Percentiles rank a stretch among this genome's conserved stretches.
Evolutionary conservation across 1,140 invertebrate genomes (phyloP).

Genomic region (Pteromalus puparum): DNA sequence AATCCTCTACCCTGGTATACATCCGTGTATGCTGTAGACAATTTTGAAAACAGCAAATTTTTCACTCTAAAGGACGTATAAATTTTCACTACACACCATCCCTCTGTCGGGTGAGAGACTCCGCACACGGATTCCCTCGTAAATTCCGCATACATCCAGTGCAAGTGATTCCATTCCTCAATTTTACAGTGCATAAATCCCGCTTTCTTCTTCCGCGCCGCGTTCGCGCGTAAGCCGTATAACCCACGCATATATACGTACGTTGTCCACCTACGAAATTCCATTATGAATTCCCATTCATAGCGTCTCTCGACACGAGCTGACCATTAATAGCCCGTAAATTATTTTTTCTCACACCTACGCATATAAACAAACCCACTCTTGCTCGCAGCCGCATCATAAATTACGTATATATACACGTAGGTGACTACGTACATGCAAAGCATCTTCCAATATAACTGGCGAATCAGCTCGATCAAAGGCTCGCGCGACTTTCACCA

Average conservation of each 20-base stretch:
- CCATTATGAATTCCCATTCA: not conserved
- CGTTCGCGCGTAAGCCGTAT: not conserved
- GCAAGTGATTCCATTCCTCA: conserved; percentile 3
- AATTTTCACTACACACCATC: not conserved
- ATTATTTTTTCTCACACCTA: not conserved
- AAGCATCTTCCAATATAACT: conserved; percentile 4
- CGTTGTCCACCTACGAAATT: not conserved
- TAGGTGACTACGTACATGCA: too few relatives aligned
- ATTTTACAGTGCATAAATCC: conserved; percentile 4
- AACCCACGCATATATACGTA: too few relatives aligned
- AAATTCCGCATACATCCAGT: conserved; percentile 1
- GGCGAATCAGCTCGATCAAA: not conserved
- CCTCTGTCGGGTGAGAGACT: not conserved
- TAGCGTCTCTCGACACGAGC: not conserved
- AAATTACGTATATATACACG: not conserved
- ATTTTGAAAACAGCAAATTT: not conserved
- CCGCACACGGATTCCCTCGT: not conserved
- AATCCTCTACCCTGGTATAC: too few relatives aligned
- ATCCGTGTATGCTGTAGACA: not conserved
- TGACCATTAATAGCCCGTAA: not conserved
- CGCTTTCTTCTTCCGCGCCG: not conserved
- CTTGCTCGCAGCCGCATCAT: not conserved
- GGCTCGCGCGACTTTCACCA: conserved; percentile 14
- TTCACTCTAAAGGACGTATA: not conserved
- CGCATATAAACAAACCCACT: not conserved